Evolutionary conservation across 2,797 vertebrate genomes (phyloP).

Genomic region (Halcyon leucocephala): DNA sequence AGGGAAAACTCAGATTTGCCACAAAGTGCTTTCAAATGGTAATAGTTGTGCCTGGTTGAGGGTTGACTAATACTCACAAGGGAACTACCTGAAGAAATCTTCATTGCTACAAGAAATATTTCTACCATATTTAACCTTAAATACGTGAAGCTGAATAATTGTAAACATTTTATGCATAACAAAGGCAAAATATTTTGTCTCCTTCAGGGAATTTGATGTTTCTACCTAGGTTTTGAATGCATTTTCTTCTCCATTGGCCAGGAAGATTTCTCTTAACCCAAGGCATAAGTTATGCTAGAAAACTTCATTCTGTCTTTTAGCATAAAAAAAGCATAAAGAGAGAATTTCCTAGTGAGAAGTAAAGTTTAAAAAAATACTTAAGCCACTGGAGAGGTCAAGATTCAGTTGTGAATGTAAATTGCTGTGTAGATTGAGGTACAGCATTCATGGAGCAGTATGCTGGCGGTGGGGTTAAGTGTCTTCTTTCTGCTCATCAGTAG

Average conservation of each 20-base stretch:
- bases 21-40: neutral
- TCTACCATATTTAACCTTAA: neutral
- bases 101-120: neutral
- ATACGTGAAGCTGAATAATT: neutral
- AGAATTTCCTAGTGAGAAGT: neutral
- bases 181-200: neutral
- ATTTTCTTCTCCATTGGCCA: neutral
- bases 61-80: neutral
- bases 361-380: neutral
- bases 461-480: neutral
- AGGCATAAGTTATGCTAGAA: neutral
- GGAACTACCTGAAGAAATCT: neutral
- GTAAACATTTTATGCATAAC: neutral
- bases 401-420: neutral
- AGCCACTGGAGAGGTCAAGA: neutral
- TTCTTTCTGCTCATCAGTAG: neutral
- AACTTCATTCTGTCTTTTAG: neutral
- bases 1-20: neutral
- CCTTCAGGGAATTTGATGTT: neutral
- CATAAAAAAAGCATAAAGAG: neutral
- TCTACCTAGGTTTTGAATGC: neutral
- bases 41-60: neutral
- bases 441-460: no score
- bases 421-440: neutral
- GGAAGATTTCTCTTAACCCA: neutral